Evolutionary conservation across 2,113 vertebrate species (phyloP).

Genomic region (Ondatra zibethicus): DNA sequence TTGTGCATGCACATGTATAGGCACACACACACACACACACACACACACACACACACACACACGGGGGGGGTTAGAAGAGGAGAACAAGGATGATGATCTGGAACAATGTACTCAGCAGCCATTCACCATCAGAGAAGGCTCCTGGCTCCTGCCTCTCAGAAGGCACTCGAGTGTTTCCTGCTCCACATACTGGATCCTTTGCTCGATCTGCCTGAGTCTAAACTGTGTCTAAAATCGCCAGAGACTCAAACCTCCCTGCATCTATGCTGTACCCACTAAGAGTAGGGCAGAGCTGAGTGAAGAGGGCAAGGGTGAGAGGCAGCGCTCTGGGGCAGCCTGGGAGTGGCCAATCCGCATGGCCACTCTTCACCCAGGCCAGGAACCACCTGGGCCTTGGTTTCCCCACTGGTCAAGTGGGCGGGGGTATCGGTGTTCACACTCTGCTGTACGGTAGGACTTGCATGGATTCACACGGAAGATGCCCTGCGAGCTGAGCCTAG

Average conservation of each 20-base stretch:
- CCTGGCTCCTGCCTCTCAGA: too few species aligned
- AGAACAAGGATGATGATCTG: neutral
- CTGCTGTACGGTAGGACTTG: neutral
- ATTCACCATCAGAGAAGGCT: neutral
- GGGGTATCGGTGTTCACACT: neutral
- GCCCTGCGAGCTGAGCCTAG: accelerated
- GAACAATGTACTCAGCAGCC: neutral
- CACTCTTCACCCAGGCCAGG: neutral
- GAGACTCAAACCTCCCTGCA: neutral
- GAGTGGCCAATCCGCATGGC: accelerated
- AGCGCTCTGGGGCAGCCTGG: neutral
- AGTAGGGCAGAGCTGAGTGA: accelerated
- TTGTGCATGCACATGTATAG: too few species aligned
- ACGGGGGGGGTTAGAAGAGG: neutral
- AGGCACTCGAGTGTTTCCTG: neutral
- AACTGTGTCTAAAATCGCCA: neutral
- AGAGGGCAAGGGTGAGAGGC: accelerated
- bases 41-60: too few species aligned
- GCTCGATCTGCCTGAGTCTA: neutral
- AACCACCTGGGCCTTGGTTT: neutral
- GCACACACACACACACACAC: too few species aligned
- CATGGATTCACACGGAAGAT: neutral
- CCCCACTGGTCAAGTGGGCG: neutral
- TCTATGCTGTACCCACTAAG: neutral
- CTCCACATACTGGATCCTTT: accelerated